These are phyloP conservation scores for Eueremaeus valkanovi DNA, from an alignment of 2,888 invertebrate species.

Conservation along the genomic window DNA sequence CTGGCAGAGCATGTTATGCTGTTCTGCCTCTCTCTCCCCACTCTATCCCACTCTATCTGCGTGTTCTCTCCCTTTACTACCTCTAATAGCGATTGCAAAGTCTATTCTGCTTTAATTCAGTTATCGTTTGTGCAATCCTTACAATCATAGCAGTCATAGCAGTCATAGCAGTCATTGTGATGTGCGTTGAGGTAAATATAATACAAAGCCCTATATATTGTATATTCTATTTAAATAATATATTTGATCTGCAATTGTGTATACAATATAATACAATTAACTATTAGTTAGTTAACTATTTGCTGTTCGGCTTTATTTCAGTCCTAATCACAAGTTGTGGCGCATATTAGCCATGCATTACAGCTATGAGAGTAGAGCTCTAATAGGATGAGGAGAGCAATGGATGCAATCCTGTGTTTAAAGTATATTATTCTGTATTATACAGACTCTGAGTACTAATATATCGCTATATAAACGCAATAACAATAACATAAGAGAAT, in stretches of 20 bases:
- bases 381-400: no score
- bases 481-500: constrained; percentile 17
- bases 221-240: no score
- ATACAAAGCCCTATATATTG: constrained; percentile 11
- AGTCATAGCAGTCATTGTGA: background rate
- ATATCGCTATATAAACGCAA: background rate
- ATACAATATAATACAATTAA: background rate
- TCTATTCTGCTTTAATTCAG: background rate
- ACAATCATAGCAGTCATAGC: background rate
- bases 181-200: background rate
- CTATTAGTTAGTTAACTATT: no score
- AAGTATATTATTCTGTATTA: no score
- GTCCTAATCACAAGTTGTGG: no score
- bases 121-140: background rate
- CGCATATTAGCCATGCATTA: no score
- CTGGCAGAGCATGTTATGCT: no score
- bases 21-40: background rate
- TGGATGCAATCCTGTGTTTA: no score
- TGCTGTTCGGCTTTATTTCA: no score
- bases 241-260: constrained; percentile 1
- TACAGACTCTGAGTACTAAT: background rate
- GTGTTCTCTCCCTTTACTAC: background rate
- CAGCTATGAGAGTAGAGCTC: no score
- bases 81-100: constrained; percentile 4
- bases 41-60: background rate